Percentiles rank a stretch among this genome's conserved stretches.
phyloP scores from a whole-genome alignment of 2,888 invertebrate species.

The Aspidiotus rigidus region DNA sequence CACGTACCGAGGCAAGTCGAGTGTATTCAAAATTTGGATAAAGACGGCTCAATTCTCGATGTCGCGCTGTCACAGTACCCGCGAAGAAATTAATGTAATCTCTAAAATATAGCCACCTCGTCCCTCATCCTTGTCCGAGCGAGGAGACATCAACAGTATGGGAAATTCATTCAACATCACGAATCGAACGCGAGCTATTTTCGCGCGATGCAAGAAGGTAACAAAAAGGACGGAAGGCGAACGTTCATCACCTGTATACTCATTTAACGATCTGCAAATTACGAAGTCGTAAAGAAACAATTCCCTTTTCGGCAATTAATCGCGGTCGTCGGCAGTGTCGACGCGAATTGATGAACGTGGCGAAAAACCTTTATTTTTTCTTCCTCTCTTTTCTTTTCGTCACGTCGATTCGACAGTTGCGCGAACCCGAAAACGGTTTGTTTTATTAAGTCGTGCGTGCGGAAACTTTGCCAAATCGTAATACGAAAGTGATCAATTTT shows the following conservation, averaged over 20 bases:
- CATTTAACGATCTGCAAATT: background rate
- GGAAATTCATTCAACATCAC: too few species aligned
- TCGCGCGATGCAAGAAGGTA: too few species aligned
- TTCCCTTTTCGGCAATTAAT: background rate
- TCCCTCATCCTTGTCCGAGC: too few species aligned
- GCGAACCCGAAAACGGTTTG: background rate
- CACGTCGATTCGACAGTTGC: background rate
- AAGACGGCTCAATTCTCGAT: too few species aligned
- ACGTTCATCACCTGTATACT: background rate
- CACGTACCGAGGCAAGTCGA: too few species aligned
- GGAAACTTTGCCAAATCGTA: background rate
- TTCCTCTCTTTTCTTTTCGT: background rate
- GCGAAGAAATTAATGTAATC: too few species aligned
- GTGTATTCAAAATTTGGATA: too few species aligned
- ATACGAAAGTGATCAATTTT: background rate
- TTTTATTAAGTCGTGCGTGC: constrained; percentile 4
- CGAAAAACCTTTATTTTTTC: background rate
- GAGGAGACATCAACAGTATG: too few species aligned
- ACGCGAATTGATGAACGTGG: constrained; percentile 2
- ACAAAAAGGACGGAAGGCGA: too few species aligned
- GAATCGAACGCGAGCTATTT: too few species aligned
- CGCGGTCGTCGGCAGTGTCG: background rate
- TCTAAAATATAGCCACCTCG: too few species aligned
- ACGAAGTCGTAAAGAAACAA: background rate
- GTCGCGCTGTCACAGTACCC: too few species aligned